Percentiles rank a stretch among this genome's conserved stretches.
Evolutionary conservation across 2,113 vertebrate genomes (phyloP).

Genomic region (Ellobius talpinus): DNA sequence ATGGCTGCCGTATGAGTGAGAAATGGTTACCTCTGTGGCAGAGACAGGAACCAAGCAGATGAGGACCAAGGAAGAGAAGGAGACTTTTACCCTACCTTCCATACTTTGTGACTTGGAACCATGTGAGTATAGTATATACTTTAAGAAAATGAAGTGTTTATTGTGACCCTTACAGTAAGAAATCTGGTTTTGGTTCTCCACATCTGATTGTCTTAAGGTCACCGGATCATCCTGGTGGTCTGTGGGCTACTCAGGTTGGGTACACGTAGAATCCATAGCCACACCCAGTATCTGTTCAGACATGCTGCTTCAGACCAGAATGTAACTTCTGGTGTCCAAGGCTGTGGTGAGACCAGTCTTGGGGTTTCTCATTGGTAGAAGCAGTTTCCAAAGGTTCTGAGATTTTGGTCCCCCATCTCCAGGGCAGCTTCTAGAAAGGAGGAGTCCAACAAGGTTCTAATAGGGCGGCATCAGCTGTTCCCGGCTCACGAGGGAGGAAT

Average conservation of each 20-base stretch:
- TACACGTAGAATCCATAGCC: not conserved
- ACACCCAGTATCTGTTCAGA: not conserved
- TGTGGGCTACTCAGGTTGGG: not conserved
- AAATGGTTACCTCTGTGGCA: not conserved
- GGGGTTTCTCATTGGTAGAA: not conserved
- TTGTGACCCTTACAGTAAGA: slow-evolving; percentile 8
- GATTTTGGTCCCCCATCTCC: not conserved
- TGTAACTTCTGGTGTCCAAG: not conserved
- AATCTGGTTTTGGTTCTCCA: not conserved
- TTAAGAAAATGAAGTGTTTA: slow-evolving; percentile 53
- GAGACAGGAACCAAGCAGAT: not conserved
- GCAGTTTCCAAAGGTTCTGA: not conserved
- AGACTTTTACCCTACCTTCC: not conserved
- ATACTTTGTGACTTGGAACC: not conserved
- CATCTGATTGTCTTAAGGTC: not conserved
- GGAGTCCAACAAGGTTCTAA: not conserved
- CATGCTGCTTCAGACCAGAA: not conserved
- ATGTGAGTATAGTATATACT: not conserved
- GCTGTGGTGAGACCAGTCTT: not conserved
- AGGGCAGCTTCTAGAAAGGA: not conserved
- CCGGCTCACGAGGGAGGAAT: slow-evolving; percentile 90
- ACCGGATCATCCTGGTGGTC: not conserved
- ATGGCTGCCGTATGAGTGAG: not conserved
- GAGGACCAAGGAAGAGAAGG: not conserved
- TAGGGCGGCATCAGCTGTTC: slow-evolving; percentile 86